Conservation (phyloP, 2,113 vertebrate genomes). For the Oxyruncus cristatus region DNA sequence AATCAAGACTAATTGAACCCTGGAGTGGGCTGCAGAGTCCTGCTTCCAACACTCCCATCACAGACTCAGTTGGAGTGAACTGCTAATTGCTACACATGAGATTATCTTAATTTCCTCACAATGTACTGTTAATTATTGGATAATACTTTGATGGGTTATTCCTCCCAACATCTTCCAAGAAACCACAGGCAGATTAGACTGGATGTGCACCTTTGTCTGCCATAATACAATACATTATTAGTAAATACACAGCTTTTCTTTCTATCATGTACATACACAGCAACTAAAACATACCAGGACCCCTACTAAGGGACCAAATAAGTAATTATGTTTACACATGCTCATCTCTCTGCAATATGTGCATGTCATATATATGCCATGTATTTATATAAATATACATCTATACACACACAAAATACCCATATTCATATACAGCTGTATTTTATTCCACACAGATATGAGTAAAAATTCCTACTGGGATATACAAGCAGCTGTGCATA, state of each 20-base stretch:
- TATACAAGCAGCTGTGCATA: background rate
- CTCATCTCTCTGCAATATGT: background rate
- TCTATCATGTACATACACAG: background rate
- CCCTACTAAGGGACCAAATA: background rate
- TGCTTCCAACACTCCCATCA: background rate
- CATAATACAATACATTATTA: background rate
- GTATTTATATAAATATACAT: background rate
- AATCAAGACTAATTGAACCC: background rate
- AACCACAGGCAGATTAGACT: background rate
- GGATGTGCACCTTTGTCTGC: background rate
- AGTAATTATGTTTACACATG: background rate
- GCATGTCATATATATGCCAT: background rate
- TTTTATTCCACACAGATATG: background rate
- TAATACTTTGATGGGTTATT: background rate
- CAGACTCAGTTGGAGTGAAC: background rate
- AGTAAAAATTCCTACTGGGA: background rate
- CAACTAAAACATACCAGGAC: background rate
- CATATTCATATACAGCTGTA: background rate
- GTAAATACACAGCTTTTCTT: background rate
- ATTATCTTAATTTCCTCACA: constrained; percentile 1
- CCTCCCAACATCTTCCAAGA: background rate
- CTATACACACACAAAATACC: background rate
- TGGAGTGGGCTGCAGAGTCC: background rate
- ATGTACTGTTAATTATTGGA: background rate
- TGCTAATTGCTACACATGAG: background rate